These are phyloP conservation scores for Luehdorfia chinensis DNA, from an alignment of 1,140 invertebrate species.

Conservation along the genomic window DNA sequence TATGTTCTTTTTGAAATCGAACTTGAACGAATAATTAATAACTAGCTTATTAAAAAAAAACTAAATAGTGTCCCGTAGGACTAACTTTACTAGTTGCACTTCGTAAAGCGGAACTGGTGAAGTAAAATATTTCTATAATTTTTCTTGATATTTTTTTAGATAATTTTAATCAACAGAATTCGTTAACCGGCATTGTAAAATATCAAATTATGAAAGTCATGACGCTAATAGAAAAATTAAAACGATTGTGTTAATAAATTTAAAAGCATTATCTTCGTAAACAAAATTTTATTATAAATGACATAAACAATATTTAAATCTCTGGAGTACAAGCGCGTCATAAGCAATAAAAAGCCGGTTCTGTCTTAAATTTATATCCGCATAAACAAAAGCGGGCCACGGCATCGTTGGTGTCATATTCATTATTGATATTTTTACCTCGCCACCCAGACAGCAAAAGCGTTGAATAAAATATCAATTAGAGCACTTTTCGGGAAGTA, in stretches of 20 bases:
- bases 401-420: slow-evolving; percentile 52
- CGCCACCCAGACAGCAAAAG: slow-evolving; percentile 67
- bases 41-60: no score
- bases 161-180: no score
- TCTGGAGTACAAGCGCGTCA: slow-evolving; percentile 3
- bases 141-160: no score
- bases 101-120: no score
- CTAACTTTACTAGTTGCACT: no score
- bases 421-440: slow-evolving; percentile 55
- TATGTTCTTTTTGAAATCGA: no score
- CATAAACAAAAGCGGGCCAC: slow-evolving; percentile 34
- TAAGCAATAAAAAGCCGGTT: slow-evolving; percentile 17
- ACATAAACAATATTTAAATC: slow-evolving; percentile 9
- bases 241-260: neutral
- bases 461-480: slow-evolving; percentile 74
- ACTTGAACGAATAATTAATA: no score
- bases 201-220: no score
- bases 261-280: slow-evolving; percentile 1
- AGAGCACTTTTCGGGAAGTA: slow-evolving; percentile 54
- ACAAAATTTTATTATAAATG: neutral
- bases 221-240: slow-evolving; percentile 13
- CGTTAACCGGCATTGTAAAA: no score
- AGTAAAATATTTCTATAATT: no score
- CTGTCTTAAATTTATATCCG: slow-evolving; percentile 22
- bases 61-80: no score